A percentile compares a stretch with the other conserved stretches of the same genome.
Evolutionary conservation across 2,888 invertebrate genomes (phyloP).

Genomic region (Fragum fragum): DNA sequence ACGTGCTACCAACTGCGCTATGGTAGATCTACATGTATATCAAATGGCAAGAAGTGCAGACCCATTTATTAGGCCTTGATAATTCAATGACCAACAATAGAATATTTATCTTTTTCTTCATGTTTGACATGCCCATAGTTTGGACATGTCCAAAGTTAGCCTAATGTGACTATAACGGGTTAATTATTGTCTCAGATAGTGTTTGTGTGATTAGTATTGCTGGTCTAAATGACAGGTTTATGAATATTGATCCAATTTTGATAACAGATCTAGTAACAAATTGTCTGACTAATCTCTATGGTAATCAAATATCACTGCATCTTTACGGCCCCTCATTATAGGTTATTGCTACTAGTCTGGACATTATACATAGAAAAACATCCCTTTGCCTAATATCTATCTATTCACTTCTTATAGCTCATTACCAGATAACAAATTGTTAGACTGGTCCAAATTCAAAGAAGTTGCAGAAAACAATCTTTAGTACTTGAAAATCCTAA

Average conservation of each 20-base stretch:
- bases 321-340: background rate
- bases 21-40: background rate
- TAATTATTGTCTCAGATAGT: constrained; percentile 5
- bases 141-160: background rate
- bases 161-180: background rate
- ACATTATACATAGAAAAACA: too few relatives aligned
- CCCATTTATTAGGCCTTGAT: background rate
- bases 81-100: too few relatives aligned
- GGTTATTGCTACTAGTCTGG: background rate
- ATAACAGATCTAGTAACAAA: constrained; percentile 7
- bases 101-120: background rate
- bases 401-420: too few relatives aligned
- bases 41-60: background rate
- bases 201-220: constrained; percentile 8
- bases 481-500: too few relatives aligned
- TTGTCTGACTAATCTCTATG: background rate
- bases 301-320: constrained; percentile 1
- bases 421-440: too few relatives aligned
- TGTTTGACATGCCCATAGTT: background rate
- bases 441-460: too few relatives aligned
- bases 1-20: too few relatives aligned
- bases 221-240: constrained; percentile 10
- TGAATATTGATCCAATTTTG: constrained; percentile 25
- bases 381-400: too few relatives aligned
- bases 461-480: too few relatives aligned